Conservation (phyloP, 2,888 invertebrate species). For the Caenorhabditis sp. region DNA sequence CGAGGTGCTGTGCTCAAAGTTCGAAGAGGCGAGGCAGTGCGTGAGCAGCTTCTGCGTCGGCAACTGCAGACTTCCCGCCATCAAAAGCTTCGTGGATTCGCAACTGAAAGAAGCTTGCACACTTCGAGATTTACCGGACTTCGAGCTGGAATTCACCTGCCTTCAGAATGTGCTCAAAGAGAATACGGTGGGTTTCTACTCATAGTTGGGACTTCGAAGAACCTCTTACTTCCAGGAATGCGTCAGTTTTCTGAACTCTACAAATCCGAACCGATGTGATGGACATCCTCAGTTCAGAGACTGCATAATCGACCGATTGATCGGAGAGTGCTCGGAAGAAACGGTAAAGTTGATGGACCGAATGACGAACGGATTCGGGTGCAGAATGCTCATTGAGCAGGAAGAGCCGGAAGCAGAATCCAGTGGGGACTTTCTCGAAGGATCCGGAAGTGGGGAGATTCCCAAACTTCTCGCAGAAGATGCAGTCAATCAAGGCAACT, state of each 20-base stretch:
- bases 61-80: slow-evolving; percentile 49
- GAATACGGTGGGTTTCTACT: slow-evolving; percentile 36
- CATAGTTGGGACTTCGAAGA: too few species aligned
- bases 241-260: slow-evolving; percentile 42
- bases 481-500: too few species aligned
- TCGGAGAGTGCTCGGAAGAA: slow-evolving; percentile 45
- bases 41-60: slow-evolving; percentile 49
- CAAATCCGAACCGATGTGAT: slow-evolving; percentile 47
- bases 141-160: slow-evolving; percentile 50
- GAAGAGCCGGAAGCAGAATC: slow-evolving; percentile 34
- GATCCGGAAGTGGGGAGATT: slow-evolving; percentile 15
- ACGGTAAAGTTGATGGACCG: slow-evolving; percentile 33
- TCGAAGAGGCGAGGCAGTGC: slow-evolving; percentile 41
- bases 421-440: slow-evolving; percentile 30
- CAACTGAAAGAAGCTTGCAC: slow-evolving; percentile 42
- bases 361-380: slow-evolving; percentile 46
- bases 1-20: slow-evolving; percentile 51
- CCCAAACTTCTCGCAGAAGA: neutral
- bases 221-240: too few species aligned
- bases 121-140: slow-evolving; percentile 22
- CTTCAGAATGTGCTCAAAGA: slow-evolving; percentile 46
- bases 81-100: slow-evolving; percentile 56
- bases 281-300: slow-evolving; percentile 46
- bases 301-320: slow-evolving; percentile 25
- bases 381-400: slow-evolving; percentile 9